Percentiles rank a stretch among this genome's conserved stretches.
Conservation (phyloP, 1,140 invertebrate genomes). For the Cyclina sinensis region DNA sequence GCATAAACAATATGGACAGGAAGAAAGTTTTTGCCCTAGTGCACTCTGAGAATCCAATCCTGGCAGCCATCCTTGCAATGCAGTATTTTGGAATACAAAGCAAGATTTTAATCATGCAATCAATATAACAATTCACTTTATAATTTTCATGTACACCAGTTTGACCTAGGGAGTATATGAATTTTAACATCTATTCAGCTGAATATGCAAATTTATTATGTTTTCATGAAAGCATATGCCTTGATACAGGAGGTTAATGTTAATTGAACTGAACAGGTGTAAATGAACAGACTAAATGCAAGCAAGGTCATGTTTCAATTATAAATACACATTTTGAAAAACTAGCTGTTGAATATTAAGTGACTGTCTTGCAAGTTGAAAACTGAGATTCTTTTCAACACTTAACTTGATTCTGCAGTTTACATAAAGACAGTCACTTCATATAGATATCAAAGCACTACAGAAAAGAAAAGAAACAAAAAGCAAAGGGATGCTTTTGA, state of each 20-base stretch:
- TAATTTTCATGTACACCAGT: no score
- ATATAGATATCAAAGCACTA: background rate
- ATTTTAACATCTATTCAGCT: background rate
- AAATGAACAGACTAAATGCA: slow-evolving; percentile 4
- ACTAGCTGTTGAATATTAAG: background rate
- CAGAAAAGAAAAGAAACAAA: no score
- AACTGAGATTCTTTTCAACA: background rate
- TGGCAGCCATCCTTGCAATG: no score
- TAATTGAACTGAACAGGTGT: background rate
- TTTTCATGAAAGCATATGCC: background rate
- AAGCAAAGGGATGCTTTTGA: no score
- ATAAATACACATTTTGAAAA: no score
- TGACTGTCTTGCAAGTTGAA: background rate
- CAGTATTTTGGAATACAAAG: no score
- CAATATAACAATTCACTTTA: no score
- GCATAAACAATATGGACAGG: no score
- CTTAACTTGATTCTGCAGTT: background rate
- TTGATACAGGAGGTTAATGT: background rate
- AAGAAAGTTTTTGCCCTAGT: no score
- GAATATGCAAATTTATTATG: background rate
- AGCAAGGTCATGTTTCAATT: slow-evolving; percentile 32
- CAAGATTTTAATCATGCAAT: no score
- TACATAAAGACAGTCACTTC: background rate
- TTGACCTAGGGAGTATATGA: no score
- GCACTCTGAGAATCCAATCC: no score